A percentile compares a stretch with the other conserved stretches of the same genome.
phyloP scores from a whole-genome alignment of 2,113 vertebrate genomes.

The Neogobius melanostomus region DNA sequence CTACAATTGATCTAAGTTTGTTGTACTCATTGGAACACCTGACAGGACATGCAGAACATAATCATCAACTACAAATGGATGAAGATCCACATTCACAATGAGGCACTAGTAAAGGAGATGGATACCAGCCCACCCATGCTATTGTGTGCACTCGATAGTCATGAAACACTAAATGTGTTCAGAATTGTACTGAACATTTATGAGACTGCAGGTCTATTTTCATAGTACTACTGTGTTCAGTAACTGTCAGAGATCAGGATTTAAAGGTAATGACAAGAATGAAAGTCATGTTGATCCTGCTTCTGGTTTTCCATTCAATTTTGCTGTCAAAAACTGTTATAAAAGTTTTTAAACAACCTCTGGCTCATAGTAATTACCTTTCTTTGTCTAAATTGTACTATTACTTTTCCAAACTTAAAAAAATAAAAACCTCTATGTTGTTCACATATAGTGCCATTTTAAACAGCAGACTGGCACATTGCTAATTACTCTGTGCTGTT shows the following conservation, averaged over 20 bases:
- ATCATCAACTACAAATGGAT: too few species aligned
- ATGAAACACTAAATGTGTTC: not conserved
- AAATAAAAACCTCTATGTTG: constrained; percentile 6
- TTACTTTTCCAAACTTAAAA: not conserved
- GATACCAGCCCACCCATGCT: too few species aligned
- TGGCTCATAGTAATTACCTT: not conserved
- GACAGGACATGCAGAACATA: too few species aligned
- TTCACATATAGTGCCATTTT: constrained; percentile 6
- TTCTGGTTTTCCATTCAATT: constrained; percentile 4
- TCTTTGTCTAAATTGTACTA: constrained; percentile 1
- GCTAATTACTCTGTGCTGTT: constrained; percentile 27
- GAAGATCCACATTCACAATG: too few species aligned
- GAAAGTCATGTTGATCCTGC: not conserved
- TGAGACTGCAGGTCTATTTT: not conserved
- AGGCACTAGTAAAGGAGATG: too few species aligned
- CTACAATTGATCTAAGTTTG: too few species aligned
- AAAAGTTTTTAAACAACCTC: not conserved
- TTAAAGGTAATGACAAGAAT: not conserved
- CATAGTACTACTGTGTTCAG: not conserved
- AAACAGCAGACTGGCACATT: constrained; percentile 17
- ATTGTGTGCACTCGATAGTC: too few species aligned
- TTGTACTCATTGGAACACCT: too few species aligned
- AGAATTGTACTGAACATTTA: not conserved
- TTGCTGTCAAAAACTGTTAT: constrained; percentile 9
- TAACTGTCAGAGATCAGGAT: not conserved